Conservation (phyloP, 2,888 invertebrate species). For the Notocelia uddmanniana region DNA sequence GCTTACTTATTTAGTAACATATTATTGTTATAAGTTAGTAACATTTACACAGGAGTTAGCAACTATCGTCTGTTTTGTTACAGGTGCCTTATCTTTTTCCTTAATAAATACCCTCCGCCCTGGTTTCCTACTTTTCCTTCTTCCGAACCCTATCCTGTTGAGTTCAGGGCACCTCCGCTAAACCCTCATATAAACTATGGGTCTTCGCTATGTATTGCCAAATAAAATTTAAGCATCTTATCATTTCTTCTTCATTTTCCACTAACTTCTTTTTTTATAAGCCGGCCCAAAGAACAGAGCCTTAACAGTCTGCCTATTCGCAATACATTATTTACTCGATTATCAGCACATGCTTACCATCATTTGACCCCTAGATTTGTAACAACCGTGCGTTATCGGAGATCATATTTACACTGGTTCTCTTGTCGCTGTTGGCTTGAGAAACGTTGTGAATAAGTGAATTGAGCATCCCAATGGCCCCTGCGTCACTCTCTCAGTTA, state of each 20-base stretch:
- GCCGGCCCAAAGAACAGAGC: background rate
- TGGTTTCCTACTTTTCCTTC: too few relatives aligned
- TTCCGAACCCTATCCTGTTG: too few relatives aligned
- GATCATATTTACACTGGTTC: background rate
- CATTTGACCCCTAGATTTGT: background rate
- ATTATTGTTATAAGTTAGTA: too few relatives aligned
- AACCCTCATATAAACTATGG: too few relatives aligned
- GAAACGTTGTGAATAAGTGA: slow-evolving; percentile 17
- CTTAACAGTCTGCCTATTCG: background rate
- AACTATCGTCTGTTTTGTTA: too few relatives aligned
- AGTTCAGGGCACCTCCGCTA: too few relatives aligned
- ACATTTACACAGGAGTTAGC: too few relatives aligned
- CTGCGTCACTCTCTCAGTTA: slow-evolving; percentile 38
- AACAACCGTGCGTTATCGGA: background rate
- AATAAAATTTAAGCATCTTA: too few relatives aligned
- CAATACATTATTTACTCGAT: background rate
- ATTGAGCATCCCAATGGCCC: slow-evolving; percentile 11
- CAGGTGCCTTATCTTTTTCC: too few relatives aligned
- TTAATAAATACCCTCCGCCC: too few relatives aligned
- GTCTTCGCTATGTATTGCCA: too few relatives aligned
- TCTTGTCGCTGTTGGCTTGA: background rate
- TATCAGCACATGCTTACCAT: background rate
- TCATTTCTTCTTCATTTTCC: background rate
- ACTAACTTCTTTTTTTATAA: background rate
- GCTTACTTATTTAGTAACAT: too few relatives aligned